Evolutionary conservation across 2,113 vertebrate species (phyloP), one percentile per base, ranked within the genome.

Genomic region (Mola mola): DNA sequence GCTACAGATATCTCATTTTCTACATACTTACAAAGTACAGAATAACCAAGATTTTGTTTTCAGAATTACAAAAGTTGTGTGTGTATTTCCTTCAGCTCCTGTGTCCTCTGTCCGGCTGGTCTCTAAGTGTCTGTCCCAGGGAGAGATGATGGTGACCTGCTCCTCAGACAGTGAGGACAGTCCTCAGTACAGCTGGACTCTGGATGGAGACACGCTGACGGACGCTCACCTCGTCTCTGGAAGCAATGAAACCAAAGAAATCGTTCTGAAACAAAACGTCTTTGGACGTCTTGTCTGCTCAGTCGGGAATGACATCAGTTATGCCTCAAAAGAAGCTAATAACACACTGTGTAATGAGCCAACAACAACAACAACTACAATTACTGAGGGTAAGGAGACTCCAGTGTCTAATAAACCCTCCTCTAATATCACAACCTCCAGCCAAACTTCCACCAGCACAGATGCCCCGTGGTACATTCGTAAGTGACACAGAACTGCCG

Each of bases 181-280:
- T 60, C 63, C 57, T 70, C 61, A 74, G 49, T 84, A 79, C 71
- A 82, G 4, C 53, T 90, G 84, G 88, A 84, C 55, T 51, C 51
- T 90, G 53, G 44, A 59, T 43, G 60, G 71, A 72, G 21, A 9
- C 20, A 26, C 2, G 0, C 47, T 79, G 67, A 63, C 50, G 42
- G 40, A 59, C 8, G 1, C 21, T 43, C 29, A 75, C 11, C 53
- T 81, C 29, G 20, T 48, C 41, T 58, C 50, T 46, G 64, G 63
- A 63, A 43, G 43, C 19, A 15, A 15, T 1, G 29, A 46, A 34
- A 33, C 48, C 0, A 26, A 69, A 34, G 48, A 0, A 20, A 69
- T 89, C 72, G 80, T 6, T 49, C 61, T 91, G 83, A 82, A 25
- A 51, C 58, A 34, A 42, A 1, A 68, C 2, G 1, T 70, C 25